phyloP scores from a whole-genome alignment of 2,113 vertebrate genomes.

The Callopanchax toddi region DNA sequence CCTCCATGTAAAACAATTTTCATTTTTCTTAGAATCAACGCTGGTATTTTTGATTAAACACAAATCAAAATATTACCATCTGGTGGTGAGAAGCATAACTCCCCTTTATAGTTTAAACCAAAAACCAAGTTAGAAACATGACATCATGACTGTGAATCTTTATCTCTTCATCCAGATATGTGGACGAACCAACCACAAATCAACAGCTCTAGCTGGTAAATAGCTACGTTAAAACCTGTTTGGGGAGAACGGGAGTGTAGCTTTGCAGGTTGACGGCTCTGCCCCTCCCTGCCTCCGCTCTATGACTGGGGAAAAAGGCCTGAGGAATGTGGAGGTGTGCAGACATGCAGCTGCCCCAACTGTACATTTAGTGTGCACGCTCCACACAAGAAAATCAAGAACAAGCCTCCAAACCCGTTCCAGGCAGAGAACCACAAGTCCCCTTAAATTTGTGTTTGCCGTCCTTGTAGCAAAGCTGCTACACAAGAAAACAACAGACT shows the following conservation, averaged over 20 bases:
- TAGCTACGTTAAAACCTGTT: slow-evolving; percentile 55
- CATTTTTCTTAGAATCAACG: no score
- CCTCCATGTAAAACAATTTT: no score
- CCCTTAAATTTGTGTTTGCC: neutral
- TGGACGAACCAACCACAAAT: neutral
- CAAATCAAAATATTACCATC: no score
- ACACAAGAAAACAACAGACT: neutral
- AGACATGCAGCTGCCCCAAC: slow-evolving; percentile 73
- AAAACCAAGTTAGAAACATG: neutral
- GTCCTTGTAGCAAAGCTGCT: slow-evolving; percentile 9
- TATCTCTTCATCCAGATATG: slow-evolving; percentile 1
- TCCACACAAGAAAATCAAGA: slow-evolving; percentile 19
- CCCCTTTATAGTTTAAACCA: neutral
- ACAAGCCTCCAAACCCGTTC: neutral
- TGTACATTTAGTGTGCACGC: slow-evolving; percentile 17
- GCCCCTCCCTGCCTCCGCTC: slow-evolving; percentile 66
- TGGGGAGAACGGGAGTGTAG: slow-evolving; percentile 29
- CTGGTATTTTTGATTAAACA: no score
- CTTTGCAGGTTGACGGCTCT: slow-evolving; percentile 52
- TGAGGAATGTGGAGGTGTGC: slow-evolving; percentile 84
- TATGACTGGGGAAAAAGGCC: slow-evolving; percentile 53
- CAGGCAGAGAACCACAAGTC: neutral
- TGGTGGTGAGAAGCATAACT: neutral
- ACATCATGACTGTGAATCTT: neutral
- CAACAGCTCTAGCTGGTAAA: slow-evolving; percentile 16